Percentiles rank a stretch among this genome's conserved stretches.
Conservation (phyloP, 2,113 vertebrate species). For the Poeciliopsis occidentalis region DNA sequence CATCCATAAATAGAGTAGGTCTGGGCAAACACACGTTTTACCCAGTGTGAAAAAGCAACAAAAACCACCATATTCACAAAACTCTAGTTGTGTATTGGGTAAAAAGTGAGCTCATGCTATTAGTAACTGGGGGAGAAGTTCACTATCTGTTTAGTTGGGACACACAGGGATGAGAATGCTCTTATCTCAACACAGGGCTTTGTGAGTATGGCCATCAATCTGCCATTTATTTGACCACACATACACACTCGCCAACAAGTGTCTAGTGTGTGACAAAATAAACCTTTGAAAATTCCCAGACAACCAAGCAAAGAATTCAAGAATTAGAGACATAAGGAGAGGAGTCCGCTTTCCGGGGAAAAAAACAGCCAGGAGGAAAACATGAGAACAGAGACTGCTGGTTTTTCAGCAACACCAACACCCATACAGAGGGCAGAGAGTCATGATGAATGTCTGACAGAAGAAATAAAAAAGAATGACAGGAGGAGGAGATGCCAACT, state of each 20-base stretch:
- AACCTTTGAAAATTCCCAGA: constrained; percentile 39
- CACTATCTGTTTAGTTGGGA: constrained; percentile 55
- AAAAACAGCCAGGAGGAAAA: constrained; percentile 52
- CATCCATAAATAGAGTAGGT: constrained; percentile 24
- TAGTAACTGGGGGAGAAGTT: constrained; percentile 55
- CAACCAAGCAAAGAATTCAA: constrained; percentile 44
- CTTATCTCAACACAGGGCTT: constrained; percentile 60
- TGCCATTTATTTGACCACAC: constrained; percentile 28
- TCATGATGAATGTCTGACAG: constrained; percentile 41
- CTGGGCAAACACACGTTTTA: constrained; percentile 15
- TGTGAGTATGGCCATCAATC: constrained; percentile 61
- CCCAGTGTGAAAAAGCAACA: constrained; percentile 42
- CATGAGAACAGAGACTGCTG: constrained; percentile 47
- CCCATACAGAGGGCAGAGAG: constrained; percentile 60
- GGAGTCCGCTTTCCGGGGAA: constrained; percentile 12
- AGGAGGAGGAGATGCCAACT: constrained; percentile 71
- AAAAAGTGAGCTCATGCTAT: constrained; percentile 62
- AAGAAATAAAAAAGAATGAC: constrained; percentile 42
- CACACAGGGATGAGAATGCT: constrained; percentile 59
- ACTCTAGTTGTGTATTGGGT: constrained; percentile 36
- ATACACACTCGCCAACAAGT: constrained; percentile 42
- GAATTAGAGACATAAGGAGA: constrained; percentile 32
- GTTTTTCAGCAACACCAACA: constrained; percentile 58
- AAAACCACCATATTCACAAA: constrained; percentile 59
- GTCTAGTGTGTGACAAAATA: constrained; percentile 46